Evolutionary conservation across 2,888 invertebrate species (phyloP), one percentile per base, ranked within the genome.

Genomic region (Macropis europaea): DNA sequence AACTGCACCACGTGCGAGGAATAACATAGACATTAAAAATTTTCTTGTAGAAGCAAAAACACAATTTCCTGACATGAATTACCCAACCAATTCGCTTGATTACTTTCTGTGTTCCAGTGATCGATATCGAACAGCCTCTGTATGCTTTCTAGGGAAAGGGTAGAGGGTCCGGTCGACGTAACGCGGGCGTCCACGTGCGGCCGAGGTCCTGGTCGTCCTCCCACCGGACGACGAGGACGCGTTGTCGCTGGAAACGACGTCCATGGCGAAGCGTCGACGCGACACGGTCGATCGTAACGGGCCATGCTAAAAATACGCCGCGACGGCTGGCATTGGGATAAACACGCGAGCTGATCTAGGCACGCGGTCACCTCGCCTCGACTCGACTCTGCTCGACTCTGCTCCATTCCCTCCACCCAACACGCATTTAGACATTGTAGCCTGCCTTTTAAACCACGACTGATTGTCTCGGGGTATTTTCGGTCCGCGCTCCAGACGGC

Each of bases 251-350:
- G 17, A 50, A 47, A 30, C 5, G 13, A 15, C 13, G 43, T 15
- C 19, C 34, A 36, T 43, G 57, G 52, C 57, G 28, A 36, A 71
- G 28, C n/a, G 71, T 54, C 36, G 43, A 52, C 32, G 7, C 59
- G 57, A 36, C 45, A 48, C 30, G 28, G 30, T 56, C 63, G 32
- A 70, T 60, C 60, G 53, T 56, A 71, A 76, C 67, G 59, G 40
- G 43, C 54, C 45, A 36, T 28, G 54, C 76, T 71, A 76, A 76
- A 76, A 76, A 76, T 76, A 76, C 28, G 15, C 11, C 32, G 24
- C 42, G 52, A 26, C 48, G 30, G 42, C 59, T 60, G 62, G 43
- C 66, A 54, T 75, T 54, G 48, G 47, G 26, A 70, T 70, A 64
- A 64, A 57, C 57, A 53, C 40, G 34, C 26, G 32, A 52, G 15